Percentiles rank a stretch among this genome's conserved stretches.
phyloP scores from a whole-genome alignment of 2,888 invertebrate species.

The Iselma pallidipennis region DNA sequence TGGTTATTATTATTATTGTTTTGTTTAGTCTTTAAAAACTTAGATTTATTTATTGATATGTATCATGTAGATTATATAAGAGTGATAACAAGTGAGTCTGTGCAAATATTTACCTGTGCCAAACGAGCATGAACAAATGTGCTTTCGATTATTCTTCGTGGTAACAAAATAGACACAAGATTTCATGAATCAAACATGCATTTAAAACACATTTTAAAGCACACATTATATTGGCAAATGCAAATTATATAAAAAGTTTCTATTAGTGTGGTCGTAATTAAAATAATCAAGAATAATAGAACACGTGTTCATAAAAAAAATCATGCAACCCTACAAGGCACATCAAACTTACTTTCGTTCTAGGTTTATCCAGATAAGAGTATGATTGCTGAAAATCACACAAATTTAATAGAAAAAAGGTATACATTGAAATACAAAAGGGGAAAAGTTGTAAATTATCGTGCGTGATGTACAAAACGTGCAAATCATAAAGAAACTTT shows the following conservation, averaged over 20 bases:
- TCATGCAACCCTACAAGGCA: slow-evolving; percentile 7
- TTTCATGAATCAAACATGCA: neutral
- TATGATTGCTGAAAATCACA: slow-evolving; percentile 43
- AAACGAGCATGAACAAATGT: neutral
- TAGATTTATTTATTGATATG: neutral
- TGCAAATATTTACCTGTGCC: neutral
- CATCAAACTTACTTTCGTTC: slow-evolving; percentile 46
- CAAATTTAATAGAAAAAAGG: slow-evolving; percentile 2
- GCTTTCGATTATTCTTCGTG: neutral
- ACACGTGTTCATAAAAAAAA: slow-evolving; percentile 12
- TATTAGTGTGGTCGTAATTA: too few relatives aligned
- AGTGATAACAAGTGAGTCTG: neutral
- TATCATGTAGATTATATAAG: neutral
- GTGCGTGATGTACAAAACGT: too few relatives aligned
- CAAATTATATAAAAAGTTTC: too few relatives aligned
- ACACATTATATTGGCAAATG: neutral
- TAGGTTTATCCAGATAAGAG: slow-evolving; percentile 48
- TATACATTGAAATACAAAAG: too few relatives aligned
- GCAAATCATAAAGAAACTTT: too few relatives aligned
- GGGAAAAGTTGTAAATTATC: too few relatives aligned
- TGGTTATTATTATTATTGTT: too few relatives aligned
- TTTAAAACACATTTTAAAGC: neutral
- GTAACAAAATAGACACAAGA: neutral
- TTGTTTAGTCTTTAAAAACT: neutral
- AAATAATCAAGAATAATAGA: slow-evolving; percentile 5